Conservation (phyloP, 2,888 invertebrate species). For the Phengaris alcon region DNA sequence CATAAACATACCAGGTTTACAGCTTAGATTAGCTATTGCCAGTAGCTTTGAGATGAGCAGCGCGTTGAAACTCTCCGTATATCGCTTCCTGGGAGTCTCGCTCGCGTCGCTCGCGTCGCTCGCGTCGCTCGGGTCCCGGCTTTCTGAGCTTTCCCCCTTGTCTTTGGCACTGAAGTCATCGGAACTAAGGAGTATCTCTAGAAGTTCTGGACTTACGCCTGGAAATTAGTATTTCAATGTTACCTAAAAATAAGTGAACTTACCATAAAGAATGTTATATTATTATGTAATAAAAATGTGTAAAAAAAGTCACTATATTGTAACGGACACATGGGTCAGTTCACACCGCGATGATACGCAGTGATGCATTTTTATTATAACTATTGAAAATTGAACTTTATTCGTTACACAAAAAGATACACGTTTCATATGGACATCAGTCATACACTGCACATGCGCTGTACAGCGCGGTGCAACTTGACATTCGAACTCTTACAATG, state of each 20-base stretch:
- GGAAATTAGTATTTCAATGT: slow-evolving; percentile 35
- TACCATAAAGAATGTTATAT: no score
- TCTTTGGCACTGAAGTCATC: slow-evolving; percentile 48
- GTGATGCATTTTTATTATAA: no score
- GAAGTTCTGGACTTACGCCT: slow-evolving; percentile 91
- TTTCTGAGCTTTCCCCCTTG: slow-evolving; percentile 42
- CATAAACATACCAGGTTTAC: slow-evolving; percentile 86
- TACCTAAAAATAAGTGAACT: background rate
- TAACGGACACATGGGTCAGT: no score
- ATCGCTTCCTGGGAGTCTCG: slow-evolving; percentile 40
- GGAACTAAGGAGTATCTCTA: slow-evolving; percentile 88
- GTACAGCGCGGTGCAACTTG: no score
- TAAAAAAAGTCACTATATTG: no score
- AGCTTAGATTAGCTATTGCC: slow-evolving; percentile 89
- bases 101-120: slow-evolving; percentile 35
- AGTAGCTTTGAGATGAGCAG: slow-evolving; percentile 90
- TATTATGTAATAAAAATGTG: no score
- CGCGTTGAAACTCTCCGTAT: slow-evolving; percentile 86
- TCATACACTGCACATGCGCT: no score
- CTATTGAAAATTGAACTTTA: no score
- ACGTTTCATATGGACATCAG: no score
- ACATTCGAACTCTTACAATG: no score
- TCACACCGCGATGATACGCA: no score
- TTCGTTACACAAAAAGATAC: no score
- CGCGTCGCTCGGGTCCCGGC: slow-evolving; percentile 44